Conservation (phyloP, 2,113 vertebrate genomes). For the Apaloderma vittatum region DNA sequence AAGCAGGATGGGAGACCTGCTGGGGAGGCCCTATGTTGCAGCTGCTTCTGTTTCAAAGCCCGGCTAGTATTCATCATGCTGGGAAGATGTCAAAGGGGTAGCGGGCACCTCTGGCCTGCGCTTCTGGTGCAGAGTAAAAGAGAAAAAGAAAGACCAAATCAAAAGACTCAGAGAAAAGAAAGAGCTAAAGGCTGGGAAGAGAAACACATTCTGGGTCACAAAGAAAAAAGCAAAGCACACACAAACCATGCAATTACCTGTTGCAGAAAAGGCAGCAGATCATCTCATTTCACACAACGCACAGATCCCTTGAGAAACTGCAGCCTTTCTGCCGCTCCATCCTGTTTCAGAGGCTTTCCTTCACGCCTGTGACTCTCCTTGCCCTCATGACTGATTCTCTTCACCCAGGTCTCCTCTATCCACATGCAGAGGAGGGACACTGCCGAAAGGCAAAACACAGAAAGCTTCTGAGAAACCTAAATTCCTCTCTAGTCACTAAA, state of each 20-base stretch:
- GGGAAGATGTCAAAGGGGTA: not conserved
- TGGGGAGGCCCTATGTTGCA: not conserved
- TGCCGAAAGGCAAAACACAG: not conserved
- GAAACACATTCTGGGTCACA: not conserved
- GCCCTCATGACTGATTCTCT: not conserved
- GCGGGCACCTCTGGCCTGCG: not conserved
- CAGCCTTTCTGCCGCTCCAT: not conserved
- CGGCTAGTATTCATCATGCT: not conserved
- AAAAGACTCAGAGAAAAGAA: not conserved
- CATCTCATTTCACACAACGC: not conserved
- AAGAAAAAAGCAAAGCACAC: not conserved
- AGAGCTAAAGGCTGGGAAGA: not conserved
- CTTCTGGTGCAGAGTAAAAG: not conserved
- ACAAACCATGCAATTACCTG: not conserved
- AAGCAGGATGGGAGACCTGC: not conserved
- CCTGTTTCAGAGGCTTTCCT: not conserved
- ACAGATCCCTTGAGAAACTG: not conserved
- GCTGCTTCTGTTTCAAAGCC: slow-evolving; percentile 16
- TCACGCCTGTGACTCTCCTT: not conserved
- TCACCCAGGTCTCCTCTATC: not conserved
- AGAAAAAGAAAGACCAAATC: not conserved
- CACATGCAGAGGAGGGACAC: not conserved
- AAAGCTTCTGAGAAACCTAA: not conserved
- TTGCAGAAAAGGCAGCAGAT: not conserved
- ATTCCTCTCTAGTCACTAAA: not conserved